These are phyloP conservation scores for Brotula barbata DNA, from an alignment of 2,797 vertebrate genomes.

Conservation along the genomic window DNA sequence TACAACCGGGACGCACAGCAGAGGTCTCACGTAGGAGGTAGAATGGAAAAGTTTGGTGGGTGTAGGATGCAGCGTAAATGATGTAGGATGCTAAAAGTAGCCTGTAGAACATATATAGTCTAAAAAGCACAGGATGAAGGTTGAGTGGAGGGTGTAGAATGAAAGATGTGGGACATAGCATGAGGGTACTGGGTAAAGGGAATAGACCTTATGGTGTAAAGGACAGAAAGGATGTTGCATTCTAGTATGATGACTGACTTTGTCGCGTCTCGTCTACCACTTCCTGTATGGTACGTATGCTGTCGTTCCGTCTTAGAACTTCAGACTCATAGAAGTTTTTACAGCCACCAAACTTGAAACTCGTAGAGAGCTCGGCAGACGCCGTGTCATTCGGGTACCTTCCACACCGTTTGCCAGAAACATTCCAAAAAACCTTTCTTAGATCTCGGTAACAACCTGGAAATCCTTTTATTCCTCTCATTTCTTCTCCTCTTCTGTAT, in stretches of 20 bases:
- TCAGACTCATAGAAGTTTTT: slow-evolving; percentile 37
- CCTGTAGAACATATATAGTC: not conserved
- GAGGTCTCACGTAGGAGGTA: no score
- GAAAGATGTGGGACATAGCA: not conserved
- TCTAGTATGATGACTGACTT: slow-evolving; percentile 3
- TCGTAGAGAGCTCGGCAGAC: not conserved
- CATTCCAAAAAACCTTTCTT: slow-evolving; percentile 25
- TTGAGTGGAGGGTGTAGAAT: not conserved
- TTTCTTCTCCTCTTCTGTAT: slow-evolving; percentile 64
- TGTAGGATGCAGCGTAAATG: not conserved
- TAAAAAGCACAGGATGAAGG: not conserved
- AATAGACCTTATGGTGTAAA: not conserved
- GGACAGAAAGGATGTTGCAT: not conserved
- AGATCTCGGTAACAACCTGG: slow-evolving; percentile 63
- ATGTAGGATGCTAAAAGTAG: slow-evolving; percentile 9
- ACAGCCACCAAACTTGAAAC: slow-evolving; percentile 19
- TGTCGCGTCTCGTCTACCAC: no score
- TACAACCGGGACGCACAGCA: no score
- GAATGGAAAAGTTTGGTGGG: no score
- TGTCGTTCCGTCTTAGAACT: slow-evolving; percentile 24
- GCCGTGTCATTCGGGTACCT: slow-evolving; percentile 5
- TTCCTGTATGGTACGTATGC: slow-evolving; percentile 2
- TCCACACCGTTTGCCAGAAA: slow-evolving; percentile 44
- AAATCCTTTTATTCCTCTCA: slow-evolving; percentile 64
- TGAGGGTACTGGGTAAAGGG: not conserved